Base-by-base conservation (phyloP, 2,113 vertebrate species). In the Phaethon lepturus region DNA sequence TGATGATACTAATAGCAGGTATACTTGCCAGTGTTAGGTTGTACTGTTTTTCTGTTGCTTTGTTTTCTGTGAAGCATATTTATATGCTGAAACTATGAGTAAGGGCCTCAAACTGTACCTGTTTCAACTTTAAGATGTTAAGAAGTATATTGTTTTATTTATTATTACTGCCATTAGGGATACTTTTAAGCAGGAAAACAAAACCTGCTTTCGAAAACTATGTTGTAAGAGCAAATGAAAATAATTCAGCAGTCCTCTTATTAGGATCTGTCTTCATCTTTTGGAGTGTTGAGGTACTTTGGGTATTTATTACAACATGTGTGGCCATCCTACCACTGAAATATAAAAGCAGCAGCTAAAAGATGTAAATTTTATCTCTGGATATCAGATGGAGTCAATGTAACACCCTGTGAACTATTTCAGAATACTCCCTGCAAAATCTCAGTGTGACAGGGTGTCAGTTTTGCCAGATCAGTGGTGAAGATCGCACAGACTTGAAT, bases 401-500 rank as follows among this genome's bases (percentile, higher is more conserved):
- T 71, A 95, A 92, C 94, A 87, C 86, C 93, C 97, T 84, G 81
- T 95, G 96, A 98, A 95, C 90, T 94, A 88, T 93, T 97, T 98
- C 96, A 94, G 95, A 97, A 97, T 98, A 97, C 97, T 96, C 53
- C 47, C 86, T 96, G 97, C 90, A 97, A 98, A 98, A 97, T 97
- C 93, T 88, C 81, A 90, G 53, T 96, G 97, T 98, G 98, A 98
- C 96, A 97, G 90, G 88, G 80, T 98, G 98, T 98, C 97, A 97
- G 77, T 90, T 96, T 84, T 98, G 98, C 98, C 98, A 98, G 96
- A 98, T 97, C 97, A 93, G 96, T 95, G 69, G 96, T 92, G 94
- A 96, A 97, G 97, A 97, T 74, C 90, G 97, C 96, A 78, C 76
- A 96, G 97, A 78, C 93, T 96, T 98, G 98, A 98, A 98, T 98